Evolutionary conservation across 2,113 vertebrate genomes (phyloP).

Genomic region (Bos javanicus): DNA sequence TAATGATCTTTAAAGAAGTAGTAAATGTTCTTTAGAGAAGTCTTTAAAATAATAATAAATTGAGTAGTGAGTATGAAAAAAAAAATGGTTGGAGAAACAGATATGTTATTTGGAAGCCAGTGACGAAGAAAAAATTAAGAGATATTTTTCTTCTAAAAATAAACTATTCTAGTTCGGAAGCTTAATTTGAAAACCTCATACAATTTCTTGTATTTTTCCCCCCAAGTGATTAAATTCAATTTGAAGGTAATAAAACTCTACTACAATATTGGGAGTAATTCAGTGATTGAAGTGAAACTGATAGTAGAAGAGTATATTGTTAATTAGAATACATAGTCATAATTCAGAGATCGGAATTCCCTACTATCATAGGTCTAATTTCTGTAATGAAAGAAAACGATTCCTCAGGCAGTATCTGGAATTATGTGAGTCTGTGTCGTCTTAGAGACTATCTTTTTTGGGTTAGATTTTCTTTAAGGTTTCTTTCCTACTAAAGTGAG

Average conservation of each 20-base stretch:
- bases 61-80: neutral
- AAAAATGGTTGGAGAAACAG: conserved; percentile 36
- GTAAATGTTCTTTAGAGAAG: neutral
- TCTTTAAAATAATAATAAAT: conserved; percentile 33
- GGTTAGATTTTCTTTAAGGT: neutral
- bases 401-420: conserved; percentile 33
- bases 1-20: conserved; percentile 4
- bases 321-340: conserved; percentile 70
- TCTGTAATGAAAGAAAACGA: conserved; percentile 50
- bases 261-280: conserved; percentile 65
- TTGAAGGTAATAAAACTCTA: conserved; percentile 73
- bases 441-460: conserved; percentile 4
- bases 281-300: conserved; percentile 59
- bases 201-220: conserved; percentile 51
- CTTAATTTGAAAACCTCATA: conserved; percentile 64
- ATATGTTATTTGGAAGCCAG: conserved; percentile 17
- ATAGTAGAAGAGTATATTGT: conserved; percentile 53
- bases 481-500: neutral
- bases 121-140: conserved; percentile 22
- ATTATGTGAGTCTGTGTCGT: neutral
- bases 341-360: conserved; percentile 54
- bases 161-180: conserved; percentile 52
- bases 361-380: conserved; percentile 33
- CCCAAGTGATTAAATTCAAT: conserved; percentile 72
- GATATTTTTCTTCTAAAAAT: conserved; percentile 64